Base-by-base conservation (phyloP, 2,888 invertebrate species). In the Plagiodera versicolora region DNA sequence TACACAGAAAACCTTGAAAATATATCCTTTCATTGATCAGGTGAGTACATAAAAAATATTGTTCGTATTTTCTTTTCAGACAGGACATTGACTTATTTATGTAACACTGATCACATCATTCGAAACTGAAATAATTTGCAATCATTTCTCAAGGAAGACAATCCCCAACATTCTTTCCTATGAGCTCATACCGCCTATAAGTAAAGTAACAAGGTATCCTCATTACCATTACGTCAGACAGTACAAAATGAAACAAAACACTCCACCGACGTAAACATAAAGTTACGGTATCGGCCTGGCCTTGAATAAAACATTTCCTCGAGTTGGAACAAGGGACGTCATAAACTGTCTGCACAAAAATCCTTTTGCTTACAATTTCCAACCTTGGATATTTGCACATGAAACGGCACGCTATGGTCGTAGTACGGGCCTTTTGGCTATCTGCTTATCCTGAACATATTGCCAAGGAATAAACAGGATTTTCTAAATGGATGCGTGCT, bases 351-450 rank as follows among this genome's bases (percentile, higher is more conserved):
- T 67, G 63, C 56, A 54, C 65, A 69, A 73, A 73, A 72, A 68
- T 71, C 61, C 63, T 49, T 68, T 73, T 70, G 71, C 71, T 75
- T 76, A 74, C 72, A 73, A 75, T 76, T 76, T 75, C 72, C 74
- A 75, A 76, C 74, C 61, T 70, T 62, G 65, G 61, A 64, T 69
- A 74, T 76, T 74, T 75, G 74, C 74, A 73, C 74, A 74, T 70
- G 69, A 71, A 74, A 69, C 73, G 66, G 66, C 61, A 62, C 56
- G 61, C 49, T 56, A 59, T 62, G 46, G 35, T 51, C 58, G 44
- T 51, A 18, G 18, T 57, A 39, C 56, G 47, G 67, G 55, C 45
- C 35, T 56, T 49, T 46, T 56, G 52, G 58, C 48, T 61, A 64
- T 58, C 58, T 51, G 32, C 49, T 60, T 55, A 60, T 58, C 51